Base-by-base conservation (phyloP, 1,140 invertebrate species). In the Anastatus disparis region DNA sequence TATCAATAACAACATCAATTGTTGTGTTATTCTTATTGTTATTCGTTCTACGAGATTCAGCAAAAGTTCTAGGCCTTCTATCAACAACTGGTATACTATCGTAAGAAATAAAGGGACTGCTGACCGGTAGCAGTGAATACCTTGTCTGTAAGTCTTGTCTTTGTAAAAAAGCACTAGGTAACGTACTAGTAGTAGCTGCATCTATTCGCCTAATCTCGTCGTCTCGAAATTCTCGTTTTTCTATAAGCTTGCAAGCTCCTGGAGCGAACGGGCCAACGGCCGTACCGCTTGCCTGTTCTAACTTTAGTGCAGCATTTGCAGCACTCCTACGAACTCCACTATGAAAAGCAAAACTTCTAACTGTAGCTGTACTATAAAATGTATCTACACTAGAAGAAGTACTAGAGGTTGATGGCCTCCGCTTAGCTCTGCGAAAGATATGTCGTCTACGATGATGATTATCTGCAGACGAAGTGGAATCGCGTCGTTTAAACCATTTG, bases 261-360 rank as follows among this genome's bases (percentile, higher is more conserved):
- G 90, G 87, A 26, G 85, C 87, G 26, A 91, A 86, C 56, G 90
- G 86, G 29, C 88, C 89, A 50, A 88, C 84, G 4, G 65, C 89
- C 82, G n/a, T 75, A 78, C 74, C 77, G 84, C 80, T 76, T 24
- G 44, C 40, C n/a, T 40, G 40, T 26, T 35, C 29, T 8, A 61
- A 44, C n/a, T n/a, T 27, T 0, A 70, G 87, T 72, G 56, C 83
- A 75, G 66, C 68, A 42, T 77, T 73, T 7, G 73, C 53, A 15
- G 70, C 26, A 56, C 53, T n/a, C 31, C 75, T 40, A 22, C 74
- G 46, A 31, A 42, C 58, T 64, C 53, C 55, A 74, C 77, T 82
- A 78, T 78, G 88, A 86, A 91, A 93, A 8, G 91, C 89, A 79
- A 94, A 93, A 75, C 91, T 93, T 8, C 87, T 89, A 0, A 90